Base-by-base conservation (phyloP, 2,797 vertebrate genomes). In the Lophius americanus region DNA sequence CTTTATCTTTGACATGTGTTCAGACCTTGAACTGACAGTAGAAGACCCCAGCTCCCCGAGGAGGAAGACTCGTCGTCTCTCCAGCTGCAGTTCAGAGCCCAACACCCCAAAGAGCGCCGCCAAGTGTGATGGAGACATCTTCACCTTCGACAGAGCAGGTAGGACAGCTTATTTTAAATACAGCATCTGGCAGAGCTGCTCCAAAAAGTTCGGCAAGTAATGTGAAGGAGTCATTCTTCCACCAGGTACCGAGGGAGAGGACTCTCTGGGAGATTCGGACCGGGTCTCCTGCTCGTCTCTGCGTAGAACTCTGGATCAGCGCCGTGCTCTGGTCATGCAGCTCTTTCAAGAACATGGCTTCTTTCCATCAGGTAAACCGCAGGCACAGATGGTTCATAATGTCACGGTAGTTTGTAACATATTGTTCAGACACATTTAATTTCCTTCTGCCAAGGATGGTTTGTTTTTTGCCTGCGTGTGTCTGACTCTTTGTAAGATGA, bases 121-220 rank as follows among this genome's bases (percentile, higher is more conserved):
- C 90, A 97, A 96, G 88, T 96, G 96, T 1, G 96, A 98, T 88
- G 96, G 96, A 4, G 96, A 97, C 58, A 95, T 98, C 92, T 98
- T 98, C 73, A 96, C 95, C 63, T 98, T 97, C 23, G 96, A 97
- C 62, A 91, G 94, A 57, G 79, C 95, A 52, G 95, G 96, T 97
- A 78, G 1, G 39, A 38, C 54, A 0, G 41, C 4, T 5, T 14
- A 33, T 14, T 8, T 13, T 14, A 12, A 35, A 44, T 6, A 43
- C 36, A 37, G 2, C 32, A 13, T 14, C 39, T 57, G 33, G 11
- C 5, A 12, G 49, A 6, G 9, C 10, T 38, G 23, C 23, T 23
- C 23, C 23, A 23, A 23, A 23, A 23, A 23, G 0, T 2, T 9
- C 10, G 13, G 1, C 41, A 13, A 23, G 2, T 11, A 11, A 51